Conservation (phyloP, 2,797 vertebrate genomes). For the Gobio occitaniae region DNA sequence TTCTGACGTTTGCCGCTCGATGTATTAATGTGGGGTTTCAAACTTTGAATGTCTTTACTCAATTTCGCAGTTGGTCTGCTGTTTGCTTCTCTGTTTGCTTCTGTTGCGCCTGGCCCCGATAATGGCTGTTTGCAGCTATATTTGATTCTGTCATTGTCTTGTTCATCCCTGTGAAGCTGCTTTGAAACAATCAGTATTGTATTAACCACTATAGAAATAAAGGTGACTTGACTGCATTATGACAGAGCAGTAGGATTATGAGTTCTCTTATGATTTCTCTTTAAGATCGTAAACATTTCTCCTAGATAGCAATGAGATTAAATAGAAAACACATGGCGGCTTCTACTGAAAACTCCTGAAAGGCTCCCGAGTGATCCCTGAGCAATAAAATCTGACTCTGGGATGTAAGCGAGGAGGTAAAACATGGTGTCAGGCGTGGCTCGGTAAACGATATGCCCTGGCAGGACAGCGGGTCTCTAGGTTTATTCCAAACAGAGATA, state of each 20-base stretch:
- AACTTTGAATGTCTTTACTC: too few species aligned
- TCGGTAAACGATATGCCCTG: slow-evolving; percentile 12
- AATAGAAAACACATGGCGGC: background rate
- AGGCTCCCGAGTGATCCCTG: background rate
- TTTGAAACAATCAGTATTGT: background rate
- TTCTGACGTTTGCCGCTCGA: too few species aligned
- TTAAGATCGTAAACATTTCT: background rate
- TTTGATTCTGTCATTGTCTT: background rate
- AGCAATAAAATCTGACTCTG: background rate
- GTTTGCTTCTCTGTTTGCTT: too few species aligned
- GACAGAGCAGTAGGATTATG: background rate
- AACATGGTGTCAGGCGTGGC: background rate
- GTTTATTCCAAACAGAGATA: background rate
- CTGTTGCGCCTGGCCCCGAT: too few species aligned
- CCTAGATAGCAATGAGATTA: background rate
- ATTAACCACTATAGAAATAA: background rate
- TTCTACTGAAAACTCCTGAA: background rate
- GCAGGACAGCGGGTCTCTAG: slow-evolving; percentile 22
- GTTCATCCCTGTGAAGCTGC: background rate
- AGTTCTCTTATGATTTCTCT: too few species aligned
- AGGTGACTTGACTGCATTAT: background rate
- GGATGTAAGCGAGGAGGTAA: background rate
- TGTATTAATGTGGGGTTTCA: too few species aligned
- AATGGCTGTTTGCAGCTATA: too few species aligned
- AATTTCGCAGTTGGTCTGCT: too few species aligned